phyloP scores from a whole-genome alignment of 35 echinoderm and acorn worm genomes.

The Holothuria glaberrima region DNA sequence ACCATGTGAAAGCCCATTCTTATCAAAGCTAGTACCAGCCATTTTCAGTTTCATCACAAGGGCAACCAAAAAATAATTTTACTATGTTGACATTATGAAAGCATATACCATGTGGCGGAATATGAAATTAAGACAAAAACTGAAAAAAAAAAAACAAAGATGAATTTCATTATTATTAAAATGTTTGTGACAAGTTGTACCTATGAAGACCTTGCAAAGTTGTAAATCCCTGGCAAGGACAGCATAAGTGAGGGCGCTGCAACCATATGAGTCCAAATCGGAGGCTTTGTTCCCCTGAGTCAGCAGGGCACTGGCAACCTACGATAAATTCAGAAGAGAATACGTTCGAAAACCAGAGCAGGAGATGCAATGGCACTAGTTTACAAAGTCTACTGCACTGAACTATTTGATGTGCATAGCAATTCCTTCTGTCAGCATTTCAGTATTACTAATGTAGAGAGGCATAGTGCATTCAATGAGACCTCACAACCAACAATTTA shows the following conservation, averaged over 20 bases:
- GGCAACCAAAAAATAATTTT: too few species aligned
- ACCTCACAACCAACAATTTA: too few species aligned
- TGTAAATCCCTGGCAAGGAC: conserved; percentile 47
- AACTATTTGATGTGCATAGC: not conserved
- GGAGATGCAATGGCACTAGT: not conserved
- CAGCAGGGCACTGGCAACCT: conserved; percentile 65
- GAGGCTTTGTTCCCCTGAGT: conserved; percentile 49
- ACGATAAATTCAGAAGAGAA: not conserved
- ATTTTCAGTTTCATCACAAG: too few species aligned
- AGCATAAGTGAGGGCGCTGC: conserved; percentile 73
- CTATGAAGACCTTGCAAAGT: conserved; percentile 61
- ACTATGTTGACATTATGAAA: too few species aligned
- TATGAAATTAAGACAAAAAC: too few species aligned
- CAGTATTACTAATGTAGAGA: not conserved
- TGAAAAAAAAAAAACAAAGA: too few species aligned
- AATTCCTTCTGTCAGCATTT: not conserved
- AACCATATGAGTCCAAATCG: conserved; percentile 67
- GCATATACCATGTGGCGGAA: too few species aligned
- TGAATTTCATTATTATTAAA: too few species aligned
- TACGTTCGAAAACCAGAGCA: not conserved
- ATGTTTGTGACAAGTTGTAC: conserved; percentile 9
- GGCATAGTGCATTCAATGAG: too few species aligned
- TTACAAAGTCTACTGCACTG: too few species aligned
- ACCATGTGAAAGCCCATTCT: too few species aligned
- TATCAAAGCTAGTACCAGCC: too few species aligned